phyloP scores from a whole-genome alignment of 2,113 vertebrate species.

The Semnornis frantzii region DNA sequence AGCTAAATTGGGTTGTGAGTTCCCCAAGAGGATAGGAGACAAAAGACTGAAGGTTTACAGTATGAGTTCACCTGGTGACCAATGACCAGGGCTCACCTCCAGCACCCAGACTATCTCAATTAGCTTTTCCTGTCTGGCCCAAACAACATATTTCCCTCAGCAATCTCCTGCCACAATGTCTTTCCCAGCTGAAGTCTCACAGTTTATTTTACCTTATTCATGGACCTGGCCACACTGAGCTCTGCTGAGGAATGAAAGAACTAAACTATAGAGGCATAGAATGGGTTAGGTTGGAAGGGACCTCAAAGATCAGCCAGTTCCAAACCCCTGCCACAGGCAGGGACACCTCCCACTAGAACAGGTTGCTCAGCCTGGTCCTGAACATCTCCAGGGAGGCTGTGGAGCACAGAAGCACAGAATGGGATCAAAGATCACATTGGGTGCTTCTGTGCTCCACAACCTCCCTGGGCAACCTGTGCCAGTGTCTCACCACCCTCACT shows the following conservation, averaged over 20 bases:
- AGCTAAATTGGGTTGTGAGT: background rate
- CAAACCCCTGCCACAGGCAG: too few relatives aligned
- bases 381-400: too few relatives aligned
- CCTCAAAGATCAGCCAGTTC: too few relatives aligned
- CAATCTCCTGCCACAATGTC: background rate
- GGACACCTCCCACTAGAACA: too few relatives aligned
- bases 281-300: too few relatives aligned
- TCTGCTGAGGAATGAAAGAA: background rate
- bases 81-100: background rate
- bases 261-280: background rate
- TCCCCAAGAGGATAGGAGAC: background rate
- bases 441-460: too few relatives aligned
- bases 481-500: too few relatives aligned
- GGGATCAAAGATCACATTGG: too few relatives aligned
- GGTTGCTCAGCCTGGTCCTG: too few relatives aligned
- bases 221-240: background rate
- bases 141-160: background rate
- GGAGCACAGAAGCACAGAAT: too few relatives aligned
- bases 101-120: background rate
- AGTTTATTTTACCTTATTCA: background rate
- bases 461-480: too few relatives aligned
- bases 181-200: background rate
- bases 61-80: background rate
- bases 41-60: background rate
- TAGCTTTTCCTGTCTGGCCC: background rate